phyloP scores from a whole-genome alignment of 2,113 vertebrate genomes.

The Aegithalos caudatus region DNA sequence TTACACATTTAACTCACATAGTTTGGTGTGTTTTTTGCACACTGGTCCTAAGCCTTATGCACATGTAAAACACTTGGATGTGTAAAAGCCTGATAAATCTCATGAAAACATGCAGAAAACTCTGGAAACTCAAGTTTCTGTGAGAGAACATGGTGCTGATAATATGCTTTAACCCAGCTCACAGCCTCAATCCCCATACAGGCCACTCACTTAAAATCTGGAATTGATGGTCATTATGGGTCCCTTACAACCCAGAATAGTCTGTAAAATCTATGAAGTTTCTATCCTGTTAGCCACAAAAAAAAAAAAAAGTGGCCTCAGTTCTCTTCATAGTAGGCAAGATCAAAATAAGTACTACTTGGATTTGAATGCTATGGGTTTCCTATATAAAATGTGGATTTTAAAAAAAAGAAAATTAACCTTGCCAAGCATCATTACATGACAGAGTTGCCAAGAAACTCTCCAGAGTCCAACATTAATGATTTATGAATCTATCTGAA shows the following conservation, averaged over 20 bases:
- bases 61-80: accelerated
- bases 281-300: neutral
- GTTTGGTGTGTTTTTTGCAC: neutral
- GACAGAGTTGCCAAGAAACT: slow-evolving; percentile 12
- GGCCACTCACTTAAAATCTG: neutral
- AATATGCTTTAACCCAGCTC: neutral
- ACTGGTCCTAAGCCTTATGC: neutral
- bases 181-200: accelerated
- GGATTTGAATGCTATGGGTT: neutral
- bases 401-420: slow-evolving; percentile 17
- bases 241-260: neutral
- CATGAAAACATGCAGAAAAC: neutral
- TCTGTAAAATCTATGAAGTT: neutral
- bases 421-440: slow-evolving; percentile 41
- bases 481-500: slow-evolving; percentile 54
- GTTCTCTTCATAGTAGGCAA: neutral
- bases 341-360: neutral
- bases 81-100: neutral
- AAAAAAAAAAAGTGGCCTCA: neutral
- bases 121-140: neutral
- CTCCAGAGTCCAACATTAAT: slow-evolving; percentile 5
- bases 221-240: accelerated
- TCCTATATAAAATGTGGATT: neutral
- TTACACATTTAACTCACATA: neutral
- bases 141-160: neutral